Evolutionary conservation across 92 coral and sea anemone genomes (phyloP).

Genomic region (Bergia sp.): DNA sequence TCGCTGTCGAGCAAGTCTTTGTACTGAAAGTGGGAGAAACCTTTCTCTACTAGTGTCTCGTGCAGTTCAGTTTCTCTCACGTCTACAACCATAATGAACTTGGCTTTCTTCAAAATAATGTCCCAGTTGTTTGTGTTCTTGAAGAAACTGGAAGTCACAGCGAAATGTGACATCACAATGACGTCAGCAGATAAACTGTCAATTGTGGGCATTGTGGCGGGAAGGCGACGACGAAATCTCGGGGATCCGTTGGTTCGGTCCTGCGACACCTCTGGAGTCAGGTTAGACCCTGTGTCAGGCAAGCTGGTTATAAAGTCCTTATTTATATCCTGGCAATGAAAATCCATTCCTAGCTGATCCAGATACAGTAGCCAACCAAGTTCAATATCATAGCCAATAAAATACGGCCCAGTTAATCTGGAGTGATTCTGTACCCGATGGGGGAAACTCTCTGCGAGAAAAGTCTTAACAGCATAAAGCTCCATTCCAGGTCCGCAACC

Average conservation of each 20-base stretch:
- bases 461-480: conserved; percentile 32
- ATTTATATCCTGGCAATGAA: conserved; percentile 32
- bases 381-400: conserved; percentile 38
- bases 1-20: conserved; percentile 31
- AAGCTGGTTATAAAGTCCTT: conserved; percentile 18
- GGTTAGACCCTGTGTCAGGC: conserved; percentile 3
- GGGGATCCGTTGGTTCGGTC: neutral
- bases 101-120: conserved; percentile 27
- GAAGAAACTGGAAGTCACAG: conserved; percentile 25
- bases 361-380: conserved; percentile 33
- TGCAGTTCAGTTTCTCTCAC: conserved; percentile 23
- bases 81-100: conserved; percentile 38
- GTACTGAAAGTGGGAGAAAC: conserved; percentile 30
- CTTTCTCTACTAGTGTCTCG: neutral
- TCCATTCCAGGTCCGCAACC: conserved; percentile 43
- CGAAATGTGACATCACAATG: conserved; percentile 36
- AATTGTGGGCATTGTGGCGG: neutral
- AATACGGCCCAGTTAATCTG: conserved; percentile 33
- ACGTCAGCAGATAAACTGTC: conserved; percentile 36
- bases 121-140: conserved; percentile 13
- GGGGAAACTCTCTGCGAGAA: conserved; percentile 34
- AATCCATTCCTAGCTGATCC: conserved; percentile 34
- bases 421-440: conserved; percentile 29
- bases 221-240: conserved; percentile 45
- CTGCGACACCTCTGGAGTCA: neutral